These are phyloP conservation scores for Ceratina australensis DNA, from an alignment of 1,140 invertebrate species.

Conservation along the genomic window DNA sequence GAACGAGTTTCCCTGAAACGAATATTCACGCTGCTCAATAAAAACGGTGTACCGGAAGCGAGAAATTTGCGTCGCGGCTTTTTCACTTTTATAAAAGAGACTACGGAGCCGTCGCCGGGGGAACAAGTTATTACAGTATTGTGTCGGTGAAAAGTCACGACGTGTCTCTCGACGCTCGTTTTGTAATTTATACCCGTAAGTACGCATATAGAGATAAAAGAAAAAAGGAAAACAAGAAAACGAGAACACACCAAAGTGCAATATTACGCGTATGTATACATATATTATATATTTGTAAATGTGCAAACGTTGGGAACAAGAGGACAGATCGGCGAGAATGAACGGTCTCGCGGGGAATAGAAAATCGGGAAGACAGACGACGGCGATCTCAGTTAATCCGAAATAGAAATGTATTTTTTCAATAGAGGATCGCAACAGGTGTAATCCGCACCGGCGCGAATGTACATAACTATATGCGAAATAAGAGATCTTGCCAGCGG, in stretches of 20 bases:
- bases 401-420: not conserved
- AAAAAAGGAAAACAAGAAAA: not conserved
- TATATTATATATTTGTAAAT: conserved; percentile 24
- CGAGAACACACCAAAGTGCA: conserved; percentile 73
- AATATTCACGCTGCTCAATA: conserved; percentile 2
- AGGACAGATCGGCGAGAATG: conserved; percentile 31
- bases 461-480: not conserved
- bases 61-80: not conserved
- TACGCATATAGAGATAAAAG: conserved; percentile 1
- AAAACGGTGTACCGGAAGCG: not conserved
- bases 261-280: conserved; percentile 61
- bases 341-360: conserved; percentile 32
- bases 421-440: too few relatives aligned
- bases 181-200: conserved; percentile 14
- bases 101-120: not conserved
- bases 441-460: not conserved
- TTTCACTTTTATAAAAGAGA: not conserved
- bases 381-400: conserved; percentile 19
- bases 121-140: not conserved
- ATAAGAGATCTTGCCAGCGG: not conserved
- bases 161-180: not conserved
- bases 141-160: too few relatives aligned
- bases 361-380: conserved; percentile 29
- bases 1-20: not conserved
- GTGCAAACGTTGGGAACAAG: conserved; percentile 22